Percentiles rank a stretch among this genome's conserved stretches.
These are phyloP conservation scores for Pituophis catenifer DNA, from an alignment of 2,113 vertebrate genomes.

Conservation along the genomic window DNA sequence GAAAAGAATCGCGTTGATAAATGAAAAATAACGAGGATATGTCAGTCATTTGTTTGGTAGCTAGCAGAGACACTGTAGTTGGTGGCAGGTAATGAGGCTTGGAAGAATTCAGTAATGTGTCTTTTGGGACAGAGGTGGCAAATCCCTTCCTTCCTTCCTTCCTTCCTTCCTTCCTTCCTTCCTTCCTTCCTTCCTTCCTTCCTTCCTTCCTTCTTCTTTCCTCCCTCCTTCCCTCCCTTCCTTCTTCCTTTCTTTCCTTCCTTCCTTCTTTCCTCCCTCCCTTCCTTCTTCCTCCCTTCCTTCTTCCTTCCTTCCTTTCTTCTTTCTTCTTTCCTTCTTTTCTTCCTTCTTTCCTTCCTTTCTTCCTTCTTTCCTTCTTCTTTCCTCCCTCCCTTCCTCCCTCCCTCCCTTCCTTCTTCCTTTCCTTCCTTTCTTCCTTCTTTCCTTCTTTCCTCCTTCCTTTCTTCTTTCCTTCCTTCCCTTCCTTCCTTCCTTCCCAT, in stretches of 20 bases:
- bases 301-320: too few species aligned
- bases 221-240: too few species aligned
- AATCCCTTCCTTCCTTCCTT: neutral
- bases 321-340: too few species aligned
- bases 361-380: neutral
- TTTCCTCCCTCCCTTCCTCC: neutral
- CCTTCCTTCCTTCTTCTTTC: neutral
- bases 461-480: too few species aligned
- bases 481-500: too few species aligned
- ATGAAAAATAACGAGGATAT: neutral
- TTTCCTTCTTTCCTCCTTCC: too few species aligned
- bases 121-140: neutral
- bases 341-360: too few species aligned
- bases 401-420: too few species aligned
- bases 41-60: neutral
- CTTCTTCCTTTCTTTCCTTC: too few species aligned
- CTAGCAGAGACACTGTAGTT: neutral
- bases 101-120: neutral
- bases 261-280: neutral
- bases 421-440: too few species aligned
- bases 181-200: too few species aligned
- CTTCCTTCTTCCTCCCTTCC: too few species aligned
- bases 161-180: neutral
- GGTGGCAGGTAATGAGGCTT: neutral
- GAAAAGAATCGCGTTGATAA: neutral